phyloP scores from a whole-genome alignment of 2,113 vertebrate genomes.

The Tonatia bakeri region DNA sequence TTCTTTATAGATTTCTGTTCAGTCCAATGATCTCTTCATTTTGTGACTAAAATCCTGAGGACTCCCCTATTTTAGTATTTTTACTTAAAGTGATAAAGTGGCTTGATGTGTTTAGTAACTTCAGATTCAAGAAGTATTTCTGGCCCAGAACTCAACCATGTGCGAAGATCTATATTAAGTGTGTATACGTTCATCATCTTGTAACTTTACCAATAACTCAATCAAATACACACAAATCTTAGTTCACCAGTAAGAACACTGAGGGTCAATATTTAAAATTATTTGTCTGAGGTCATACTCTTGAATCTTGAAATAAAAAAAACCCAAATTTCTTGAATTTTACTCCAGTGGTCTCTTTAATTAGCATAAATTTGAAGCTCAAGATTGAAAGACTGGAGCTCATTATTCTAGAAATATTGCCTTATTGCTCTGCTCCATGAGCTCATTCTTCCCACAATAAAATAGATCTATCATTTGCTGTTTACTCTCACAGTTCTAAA shows the following conservation, averaged over 20 bases:
- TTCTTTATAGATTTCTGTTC: not conserved
- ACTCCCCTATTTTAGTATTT: not conserved
- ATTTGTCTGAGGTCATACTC: not conserved
- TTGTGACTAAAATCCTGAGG: not conserved
- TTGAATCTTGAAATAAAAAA: not conserved
- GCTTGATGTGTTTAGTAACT: not conserved
- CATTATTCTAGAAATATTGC: not conserved
- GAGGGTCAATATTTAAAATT: not conserved
- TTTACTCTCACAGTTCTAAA: not conserved
- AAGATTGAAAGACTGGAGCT: not conserved
- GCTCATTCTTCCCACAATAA: not conserved
- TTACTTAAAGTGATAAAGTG: not conserved
- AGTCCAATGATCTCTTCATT: not conserved
- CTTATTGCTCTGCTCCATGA: not conserved
- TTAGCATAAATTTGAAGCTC: not conserved
- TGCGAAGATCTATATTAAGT: not conserved
- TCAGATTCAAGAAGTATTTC: not conserved
- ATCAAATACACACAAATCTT: not conserved
- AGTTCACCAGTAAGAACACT: not conserved
- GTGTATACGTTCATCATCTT: not conserved
- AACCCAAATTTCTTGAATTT: not conserved
- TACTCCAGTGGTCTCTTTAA: not conserved
- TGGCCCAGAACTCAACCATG: not conserved
- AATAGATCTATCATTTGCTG: not conserved
- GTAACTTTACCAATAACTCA: not conserved